A percentile compares a stretch with the other conserved stretches of the same genome.
Evolutionary conservation across 1,140 invertebrate species (phyloP).

Genomic region (Macrosteles quadrilineatus): DNA sequence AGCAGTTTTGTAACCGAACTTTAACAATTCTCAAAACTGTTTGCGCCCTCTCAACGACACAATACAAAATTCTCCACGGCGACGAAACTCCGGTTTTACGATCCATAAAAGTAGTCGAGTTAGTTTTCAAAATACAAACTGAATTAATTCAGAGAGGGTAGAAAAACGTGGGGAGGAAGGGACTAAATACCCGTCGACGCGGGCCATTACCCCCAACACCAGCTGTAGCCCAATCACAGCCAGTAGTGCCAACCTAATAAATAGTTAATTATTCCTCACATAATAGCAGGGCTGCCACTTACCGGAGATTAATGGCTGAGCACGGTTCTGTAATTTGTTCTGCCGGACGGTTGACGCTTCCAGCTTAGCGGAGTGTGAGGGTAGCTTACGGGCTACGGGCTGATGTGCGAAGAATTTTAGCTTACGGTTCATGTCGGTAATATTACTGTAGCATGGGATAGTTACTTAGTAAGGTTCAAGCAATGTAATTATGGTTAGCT

Average conservation of each 20-base stretch:
- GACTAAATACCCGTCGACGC: slow-evolving; percentile 15
- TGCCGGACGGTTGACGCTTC: slow-evolving; percentile 2
- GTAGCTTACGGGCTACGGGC: too few relatives aligned
- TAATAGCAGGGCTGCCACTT: slow-evolving; percentile 26
- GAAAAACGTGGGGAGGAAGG: not conserved
- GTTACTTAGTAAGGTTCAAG: too few relatives aligned
- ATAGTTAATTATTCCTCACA: slow-evolving; percentile 26
- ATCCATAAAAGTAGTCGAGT: slow-evolving; percentile 23
- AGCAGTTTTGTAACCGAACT: too few relatives aligned
- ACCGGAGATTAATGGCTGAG: slow-evolving; percentile 11
- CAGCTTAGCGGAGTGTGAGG: too few relatives aligned
- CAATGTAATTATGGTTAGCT: too few relatives aligned
- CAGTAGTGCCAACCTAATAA: slow-evolving; percentile 22
- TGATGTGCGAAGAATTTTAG: too few relatives aligned
- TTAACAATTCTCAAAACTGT: too few relatives aligned
- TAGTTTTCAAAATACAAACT: slow-evolving; percentile 24
- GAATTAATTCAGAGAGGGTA: slow-evolving; percentile 11
- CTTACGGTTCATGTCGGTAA: too few relatives aligned
- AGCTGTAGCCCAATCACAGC: slow-evolving; percentile 19
- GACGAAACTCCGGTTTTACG: not conserved
- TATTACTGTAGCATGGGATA: too few relatives aligned
- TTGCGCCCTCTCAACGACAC: not conserved
- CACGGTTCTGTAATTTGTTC: slow-evolving; percentile 20
- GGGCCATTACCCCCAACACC: slow-evolving; percentile 7
- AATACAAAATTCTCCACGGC: slow-evolving; percentile 7